phyloP scores from a whole-genome alignment of 2,113 vertebrate genomes.

The Etheostoma cragini region DNA sequence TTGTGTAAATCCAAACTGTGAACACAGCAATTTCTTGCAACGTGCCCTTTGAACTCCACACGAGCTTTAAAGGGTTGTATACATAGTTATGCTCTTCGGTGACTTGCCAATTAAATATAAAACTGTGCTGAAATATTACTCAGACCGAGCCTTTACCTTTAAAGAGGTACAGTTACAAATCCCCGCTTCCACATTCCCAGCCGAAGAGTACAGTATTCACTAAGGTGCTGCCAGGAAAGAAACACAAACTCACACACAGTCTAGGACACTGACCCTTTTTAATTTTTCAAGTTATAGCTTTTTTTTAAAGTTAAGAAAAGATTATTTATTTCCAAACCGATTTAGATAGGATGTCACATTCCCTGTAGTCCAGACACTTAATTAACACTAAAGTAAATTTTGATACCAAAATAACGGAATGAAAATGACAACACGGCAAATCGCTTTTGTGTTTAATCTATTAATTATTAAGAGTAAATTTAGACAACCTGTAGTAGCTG shows the following conservation, averaged over 20 bases:
- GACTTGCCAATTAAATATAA: constrained; percentile 35
- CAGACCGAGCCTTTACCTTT: constrained; percentile 12
- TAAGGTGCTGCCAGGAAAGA: not conserved
- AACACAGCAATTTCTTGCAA: not conserved
- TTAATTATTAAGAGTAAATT: not conserved
- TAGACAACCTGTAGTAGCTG: not conserved
- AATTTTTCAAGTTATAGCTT: not conserved
- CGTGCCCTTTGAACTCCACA: constrained; percentile 7
- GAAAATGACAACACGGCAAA: not conserved
- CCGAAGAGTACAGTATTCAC: constrained; percentile 3
- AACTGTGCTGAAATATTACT: constrained; percentile 42
- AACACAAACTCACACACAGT: not conserved
- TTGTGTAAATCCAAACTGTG: constrained; percentile 19
- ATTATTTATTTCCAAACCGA: not conserved
- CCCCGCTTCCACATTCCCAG: constrained; percentile 31
- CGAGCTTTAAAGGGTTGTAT: constrained; percentile 17
- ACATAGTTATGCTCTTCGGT: constrained; percentile 27
- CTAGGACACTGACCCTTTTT: not conserved
- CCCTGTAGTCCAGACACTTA: constrained; percentile 14
- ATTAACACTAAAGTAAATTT: not conserved
- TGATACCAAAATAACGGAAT: not conserved
- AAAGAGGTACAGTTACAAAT: constrained; percentile 28
- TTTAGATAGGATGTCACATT: not conserved
- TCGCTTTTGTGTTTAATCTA: not conserved
- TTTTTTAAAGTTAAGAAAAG: constrained; percentile 11